A percentile compares a stretch with the other conserved stretches of the same genome.
Evolutionary conservation across 53 echinoderm and acorn worm species (phyloP).

Genomic region (Temnopleurus reevesii): DNA sequence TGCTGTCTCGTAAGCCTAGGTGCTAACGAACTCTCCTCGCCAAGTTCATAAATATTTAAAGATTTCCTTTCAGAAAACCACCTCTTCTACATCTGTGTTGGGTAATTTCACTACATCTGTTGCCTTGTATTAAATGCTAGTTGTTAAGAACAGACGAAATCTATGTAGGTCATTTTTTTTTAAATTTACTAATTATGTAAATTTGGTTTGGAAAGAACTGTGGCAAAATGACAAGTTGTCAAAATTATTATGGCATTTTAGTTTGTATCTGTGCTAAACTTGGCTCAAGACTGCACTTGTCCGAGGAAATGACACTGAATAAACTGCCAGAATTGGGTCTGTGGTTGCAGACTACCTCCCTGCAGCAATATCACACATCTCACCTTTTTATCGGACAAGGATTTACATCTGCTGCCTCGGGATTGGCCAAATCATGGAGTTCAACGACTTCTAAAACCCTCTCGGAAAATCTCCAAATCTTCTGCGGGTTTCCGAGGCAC

Average conservation of each 20-base stretch:
- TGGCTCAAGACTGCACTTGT: no score
- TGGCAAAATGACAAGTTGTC: no score
- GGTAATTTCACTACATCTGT: background rate
- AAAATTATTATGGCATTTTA: no score
- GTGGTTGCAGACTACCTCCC: no score
- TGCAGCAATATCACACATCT: background rate
- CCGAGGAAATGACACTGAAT: no score
- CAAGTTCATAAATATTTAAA: conserved; percentile 21
- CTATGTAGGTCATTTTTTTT: no score
- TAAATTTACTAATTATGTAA: no score
- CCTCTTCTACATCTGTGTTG: background rate
- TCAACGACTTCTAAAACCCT: conserved; percentile 8
- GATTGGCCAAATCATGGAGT: conserved; percentile 23
- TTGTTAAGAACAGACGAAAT: background rate
- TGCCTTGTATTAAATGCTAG: no score
- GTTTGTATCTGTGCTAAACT: no score
- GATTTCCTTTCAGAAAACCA: conserved; percentile 19
- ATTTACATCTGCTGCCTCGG: background rate
- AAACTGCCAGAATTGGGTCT: no score
- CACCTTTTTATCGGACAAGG: background rate
- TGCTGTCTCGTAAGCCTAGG: background rate
- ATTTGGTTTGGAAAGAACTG: no score
- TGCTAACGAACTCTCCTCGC: conserved; percentile 13
- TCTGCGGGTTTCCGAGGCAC: background rate
- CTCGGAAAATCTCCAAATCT: background rate